Base-by-base conservation (phyloP, 2,797 vertebrate genomes). In the Neomorphus geoffroyi region DNA sequence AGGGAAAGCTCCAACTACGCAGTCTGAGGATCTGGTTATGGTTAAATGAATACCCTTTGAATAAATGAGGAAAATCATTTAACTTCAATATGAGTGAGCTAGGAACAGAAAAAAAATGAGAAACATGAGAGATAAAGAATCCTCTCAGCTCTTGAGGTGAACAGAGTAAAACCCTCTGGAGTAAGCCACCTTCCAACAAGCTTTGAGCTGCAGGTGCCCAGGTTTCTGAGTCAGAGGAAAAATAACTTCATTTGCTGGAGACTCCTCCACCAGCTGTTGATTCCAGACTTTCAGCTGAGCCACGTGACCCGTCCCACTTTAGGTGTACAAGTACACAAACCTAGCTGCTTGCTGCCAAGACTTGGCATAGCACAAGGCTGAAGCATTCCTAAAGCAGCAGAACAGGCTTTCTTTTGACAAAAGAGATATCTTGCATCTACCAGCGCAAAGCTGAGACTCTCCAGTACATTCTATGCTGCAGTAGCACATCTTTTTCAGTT, bases 401-500 rank as follows among this genome's bases (percentile, higher is more conserved):
- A 3, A 15, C 72, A 48, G 71, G 22, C 48, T 70, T 75, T 50
- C 33, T 50, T 77, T 27, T 56, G 45, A 60, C 88, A 69, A 93
- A 95, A 85, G n/a, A 72, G 35, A 1, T 75, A 30, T 41, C 56
- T 81, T 71, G 32, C 50, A 61, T 62, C 54, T 69, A 69, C 66
- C 28, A 95, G 45, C 17, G 57, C 70, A 88, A 86, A 88, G 50
- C 65, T 45, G 27, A 57, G 43, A 35, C 65, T 94, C 80, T 51
- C 54, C 54, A 62, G 45, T 46, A 86, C 46, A 64, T 9, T 77
- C 51, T 84, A 30, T 22, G 69, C 73, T 81, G 70, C 80, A 87
- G 92, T 81, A 61, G 72, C 88, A 94, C 93, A 97, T 96, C 92
- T 95, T 93, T 92, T 97, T 97, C 89, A 94, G 70, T 86, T 97